These are phyloP conservation scores for Chiloscyllium plagiosum DNA, from an alignment of 2,113 vertebrate genomes.

Conservation along the genomic window DNA sequence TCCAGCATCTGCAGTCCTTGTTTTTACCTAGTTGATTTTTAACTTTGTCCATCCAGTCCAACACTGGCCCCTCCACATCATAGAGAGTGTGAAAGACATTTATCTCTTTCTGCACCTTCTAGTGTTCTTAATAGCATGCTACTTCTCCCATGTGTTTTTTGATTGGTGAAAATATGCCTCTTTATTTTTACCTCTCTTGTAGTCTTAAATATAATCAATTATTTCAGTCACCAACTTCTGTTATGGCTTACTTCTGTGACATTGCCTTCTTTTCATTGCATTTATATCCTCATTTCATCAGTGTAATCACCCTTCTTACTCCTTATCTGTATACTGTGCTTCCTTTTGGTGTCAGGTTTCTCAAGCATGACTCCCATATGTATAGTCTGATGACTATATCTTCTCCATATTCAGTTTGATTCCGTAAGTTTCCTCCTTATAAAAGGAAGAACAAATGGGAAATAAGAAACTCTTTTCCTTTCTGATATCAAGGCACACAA, in stretches of 20 bases:
- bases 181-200: background rate
- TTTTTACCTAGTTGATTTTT: too few relatives aligned
- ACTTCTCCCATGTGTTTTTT: background rate
- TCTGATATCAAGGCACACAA: too few relatives aligned
- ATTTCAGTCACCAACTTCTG: background rate
- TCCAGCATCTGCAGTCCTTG: too few relatives aligned
- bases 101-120: background rate
- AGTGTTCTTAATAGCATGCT: background rate
- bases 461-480: too few relatives aligned
- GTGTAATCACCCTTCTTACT: background rate
- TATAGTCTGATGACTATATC: background rate
- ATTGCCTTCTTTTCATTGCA: background rate
- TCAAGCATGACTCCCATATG: background rate
- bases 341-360: background rate
- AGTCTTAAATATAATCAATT: background rate
- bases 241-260: background rate
- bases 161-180: background rate
- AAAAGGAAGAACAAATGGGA: too few relatives aligned
- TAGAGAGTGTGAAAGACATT: background rate
- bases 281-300: background rate
- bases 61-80: too few relatives aligned
- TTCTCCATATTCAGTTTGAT: background rate
- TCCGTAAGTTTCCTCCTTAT: background rate
- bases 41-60: too few relatives aligned
- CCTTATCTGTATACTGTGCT: background rate